Conservation (phyloP, 2,888 invertebrate genomes). For the Cartodere bifasciata region DNA sequence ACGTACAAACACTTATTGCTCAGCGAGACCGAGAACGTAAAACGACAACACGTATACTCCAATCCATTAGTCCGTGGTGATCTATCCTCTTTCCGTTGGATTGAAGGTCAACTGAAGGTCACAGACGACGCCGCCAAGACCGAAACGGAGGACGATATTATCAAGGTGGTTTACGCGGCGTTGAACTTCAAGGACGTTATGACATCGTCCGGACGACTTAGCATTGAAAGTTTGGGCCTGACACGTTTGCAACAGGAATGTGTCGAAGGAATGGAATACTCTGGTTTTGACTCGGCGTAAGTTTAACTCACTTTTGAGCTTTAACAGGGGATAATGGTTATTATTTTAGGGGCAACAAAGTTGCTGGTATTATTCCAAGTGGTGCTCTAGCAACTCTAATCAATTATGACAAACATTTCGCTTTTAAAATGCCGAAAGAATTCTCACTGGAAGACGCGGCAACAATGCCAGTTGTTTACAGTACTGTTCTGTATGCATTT, state of each 20-base stretch:
- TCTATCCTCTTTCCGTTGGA: neutral
- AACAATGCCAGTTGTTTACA: slow-evolving; percentile 47
- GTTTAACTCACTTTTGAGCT: neutral
- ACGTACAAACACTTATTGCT: neutral
- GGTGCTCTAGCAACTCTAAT: neutral
- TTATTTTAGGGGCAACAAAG: neutral
- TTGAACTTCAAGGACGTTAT: slow-evolving; percentile 2
- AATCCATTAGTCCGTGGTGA: neutral
- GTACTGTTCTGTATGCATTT: slow-evolving; percentile 31
- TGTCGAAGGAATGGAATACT: neutral
- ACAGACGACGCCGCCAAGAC: neutral
- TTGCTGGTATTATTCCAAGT: neutral
- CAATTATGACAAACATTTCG: neutral
- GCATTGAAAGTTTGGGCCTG: neutral
- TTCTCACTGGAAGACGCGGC: slow-evolving; percentile 41
- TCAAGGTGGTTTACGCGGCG: neutral
- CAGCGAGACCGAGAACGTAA: neutral
- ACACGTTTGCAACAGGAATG: neutral
- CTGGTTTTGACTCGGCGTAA: neutral
- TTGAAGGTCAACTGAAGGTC: neutral
- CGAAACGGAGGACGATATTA: neutral
- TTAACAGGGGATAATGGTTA: neutral
- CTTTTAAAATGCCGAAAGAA: neutral
- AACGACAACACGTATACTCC: neutral
- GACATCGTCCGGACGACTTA: neutral